Percentiles rank a stretch among this genome's conserved stretches.
Conservation (phyloP, 1,140 invertebrate genomes). For the Heliothis subflexa region DNA sequence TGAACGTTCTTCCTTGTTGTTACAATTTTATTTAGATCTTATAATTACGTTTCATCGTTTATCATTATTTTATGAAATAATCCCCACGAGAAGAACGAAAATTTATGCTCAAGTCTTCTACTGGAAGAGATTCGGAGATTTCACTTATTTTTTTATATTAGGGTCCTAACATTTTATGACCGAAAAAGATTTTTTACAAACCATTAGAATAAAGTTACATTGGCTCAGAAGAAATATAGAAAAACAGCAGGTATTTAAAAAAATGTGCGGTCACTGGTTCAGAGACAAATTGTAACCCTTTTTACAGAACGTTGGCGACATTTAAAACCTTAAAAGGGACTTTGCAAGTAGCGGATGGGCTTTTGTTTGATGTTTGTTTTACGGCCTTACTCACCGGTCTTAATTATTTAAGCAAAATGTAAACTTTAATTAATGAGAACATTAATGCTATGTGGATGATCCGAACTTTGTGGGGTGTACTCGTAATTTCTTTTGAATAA, state of each 20-base stretch:
- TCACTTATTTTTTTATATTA: too few relatives aligned
- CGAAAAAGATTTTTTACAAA: too few relatives aligned
- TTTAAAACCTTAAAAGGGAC: slow-evolving; percentile 13
- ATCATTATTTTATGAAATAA: too few relatives aligned
- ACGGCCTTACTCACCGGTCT: not conserved
- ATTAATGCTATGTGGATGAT: slow-evolving; percentile 1
- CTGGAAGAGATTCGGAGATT: too few relatives aligned
- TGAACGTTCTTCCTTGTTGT: too few relatives aligned
- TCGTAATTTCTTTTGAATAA: not conserved
- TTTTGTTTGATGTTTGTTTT: slow-evolving; percentile 21
- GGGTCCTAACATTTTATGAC: too few relatives aligned
- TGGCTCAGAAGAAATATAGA: too few relatives aligned
- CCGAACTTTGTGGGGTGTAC: not conserved
- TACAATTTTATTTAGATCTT: too few relatives aligned
- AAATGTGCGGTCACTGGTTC: slow-evolving; percentile 19
- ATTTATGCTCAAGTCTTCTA: too few relatives aligned
- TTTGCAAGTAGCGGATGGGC: slow-evolving; percentile 11
- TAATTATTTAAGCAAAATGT: slow-evolving; percentile 10
- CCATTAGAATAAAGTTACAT: too few relatives aligned
- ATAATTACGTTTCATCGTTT: too few relatives aligned
- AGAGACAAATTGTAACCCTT: slow-evolving; percentile 37
- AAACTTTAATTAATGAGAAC: slow-evolving; percentile 17
- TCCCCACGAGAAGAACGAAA: too few relatives aligned
- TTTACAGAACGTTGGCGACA: slow-evolving; percentile 8
- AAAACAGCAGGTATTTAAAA: not conserved